Evolutionary conservation across 2,888 invertebrate genomes (phyloP).

Genomic region (Dugesia japonica): DNA sequence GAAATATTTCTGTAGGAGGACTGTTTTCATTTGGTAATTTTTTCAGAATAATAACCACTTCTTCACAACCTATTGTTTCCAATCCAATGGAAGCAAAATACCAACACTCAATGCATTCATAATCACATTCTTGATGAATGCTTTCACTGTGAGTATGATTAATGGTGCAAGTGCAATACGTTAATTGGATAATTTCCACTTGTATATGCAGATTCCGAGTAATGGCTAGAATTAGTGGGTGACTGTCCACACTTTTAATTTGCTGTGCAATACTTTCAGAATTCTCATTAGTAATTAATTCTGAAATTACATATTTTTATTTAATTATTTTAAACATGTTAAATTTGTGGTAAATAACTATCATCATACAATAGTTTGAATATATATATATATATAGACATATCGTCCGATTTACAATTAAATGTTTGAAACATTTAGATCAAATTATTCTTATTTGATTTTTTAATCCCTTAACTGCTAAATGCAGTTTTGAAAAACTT

Average conservation of each 20-base stretch:
- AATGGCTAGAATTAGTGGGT: conserved; percentile 5
- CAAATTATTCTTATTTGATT: no score
- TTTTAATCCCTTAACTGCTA: no score
- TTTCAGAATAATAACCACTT: conserved; percentile 62
- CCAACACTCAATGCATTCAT: conserved; percentile 50
- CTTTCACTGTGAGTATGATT: not conserved
- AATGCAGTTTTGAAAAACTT: no score
- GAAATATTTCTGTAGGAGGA: conserved; percentile 59
- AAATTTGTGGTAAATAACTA: no score
- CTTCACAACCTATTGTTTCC: conserved; percentile 66
- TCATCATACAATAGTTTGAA: no score
- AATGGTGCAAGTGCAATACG: conserved; percentile 26
- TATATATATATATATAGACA: no score
- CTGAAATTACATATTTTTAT: no score
- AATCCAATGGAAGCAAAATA: conserved; percentile 63
- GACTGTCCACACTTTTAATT: not conserved
- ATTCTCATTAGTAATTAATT: not conserved
- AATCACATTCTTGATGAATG: not conserved
- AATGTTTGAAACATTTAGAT: no score
- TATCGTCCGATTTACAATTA: no score
- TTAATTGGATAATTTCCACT: conserved; percentile 5
- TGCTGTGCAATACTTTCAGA: conserved; percentile 24
- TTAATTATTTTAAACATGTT: no score
- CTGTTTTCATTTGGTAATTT: conserved; percentile 51
- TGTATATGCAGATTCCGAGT: conserved; percentile 21